Evolutionary conservation across 1,140 invertebrate genomes (phyloP), one percentile per base, ranked within the genome.

Genomic region (Drosophila athabasca): DNA sequence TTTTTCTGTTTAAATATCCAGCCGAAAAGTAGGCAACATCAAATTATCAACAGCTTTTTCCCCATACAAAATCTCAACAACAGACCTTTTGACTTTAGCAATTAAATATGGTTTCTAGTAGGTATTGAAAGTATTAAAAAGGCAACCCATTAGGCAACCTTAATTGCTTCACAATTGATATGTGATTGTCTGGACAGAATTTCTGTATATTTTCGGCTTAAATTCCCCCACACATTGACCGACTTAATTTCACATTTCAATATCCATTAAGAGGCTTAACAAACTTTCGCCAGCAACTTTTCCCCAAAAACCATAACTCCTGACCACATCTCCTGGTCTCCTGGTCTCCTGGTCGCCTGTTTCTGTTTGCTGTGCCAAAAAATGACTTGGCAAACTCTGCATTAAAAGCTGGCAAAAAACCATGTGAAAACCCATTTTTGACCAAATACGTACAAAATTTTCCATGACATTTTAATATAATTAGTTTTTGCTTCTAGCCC

Each of bases 391-490:
- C 82, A 82, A 70, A 78, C 62, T 76, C 60, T 68, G 74, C 71
- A 72, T 67, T 82, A 82, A 82, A 82, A 71, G 70, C 66, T 49
- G 57, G 45, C 76, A 55, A 74, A 76, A 76, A 71, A 68, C 57
- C 59, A 66, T 54, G 73, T 65, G 78, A 75, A 39, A 39, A 39
- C 11, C 11, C 50, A 85, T 77, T 85, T 77, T 60, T 68, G 74
- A 59, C 74, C 78, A 62, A 35, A 26, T 45, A 70, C 64, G 48
- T 57, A 81, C 76, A 68, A 5, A 13, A 82, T 85, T 75, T 87
- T 82, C 73, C 82, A 85, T 82, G 82, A 85, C 82, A 85, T 85
- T 87, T 85, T 85, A 85, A 85, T 85, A 85, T 85, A 85, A 85
- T 85, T 85, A 85, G 82, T 85, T 85, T 87, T 87, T 87, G 82